A percentile compares a stretch with the other conserved stretches of the same genome.
phyloP scores from a whole-genome alignment of 2,888 invertebrate species.

The Melipona beecheii region DNA sequence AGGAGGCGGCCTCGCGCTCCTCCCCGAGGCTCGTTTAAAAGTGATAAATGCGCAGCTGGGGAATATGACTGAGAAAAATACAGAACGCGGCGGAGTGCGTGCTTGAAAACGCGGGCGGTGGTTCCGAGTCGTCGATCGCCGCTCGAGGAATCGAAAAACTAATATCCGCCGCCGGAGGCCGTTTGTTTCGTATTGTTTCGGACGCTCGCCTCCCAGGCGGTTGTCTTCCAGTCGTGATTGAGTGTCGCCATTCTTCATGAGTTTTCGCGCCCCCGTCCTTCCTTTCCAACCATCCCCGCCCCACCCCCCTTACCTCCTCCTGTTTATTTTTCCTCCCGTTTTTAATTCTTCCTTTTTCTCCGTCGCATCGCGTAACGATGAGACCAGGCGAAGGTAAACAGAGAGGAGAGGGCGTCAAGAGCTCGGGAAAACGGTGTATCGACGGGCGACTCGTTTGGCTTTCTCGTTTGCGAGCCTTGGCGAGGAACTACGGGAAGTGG shows the following conservation, averaged over 20 bases:
- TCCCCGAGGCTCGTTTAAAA: constrained; percentile 79
- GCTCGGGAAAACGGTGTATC: neutral
- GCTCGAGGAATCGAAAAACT: constrained; percentile 83
- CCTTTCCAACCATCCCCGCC: no score
- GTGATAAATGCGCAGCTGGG: constrained; percentile 82
- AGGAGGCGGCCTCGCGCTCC: neutral
- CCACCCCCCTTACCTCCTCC: no score
- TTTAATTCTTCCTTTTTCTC: constrained; percentile 9
- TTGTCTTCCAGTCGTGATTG: constrained; percentile 82
- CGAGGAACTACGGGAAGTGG: neutral
- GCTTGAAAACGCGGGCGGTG: constrained; percentile 39
- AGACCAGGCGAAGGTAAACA: constrained; percentile 25
- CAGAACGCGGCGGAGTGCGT: constrained; percentile 63
- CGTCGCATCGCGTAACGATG: constrained; percentile 59
- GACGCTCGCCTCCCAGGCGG: constrained; percentile 76
- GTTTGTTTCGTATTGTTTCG: constrained; percentile 84
- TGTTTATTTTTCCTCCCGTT: no score
- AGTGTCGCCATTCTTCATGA: constrained; percentile 83
- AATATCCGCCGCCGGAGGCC: constrained; percentile 83
- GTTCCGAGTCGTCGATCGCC: constrained; percentile 72
- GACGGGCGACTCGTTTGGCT: neutral
- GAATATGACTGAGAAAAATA: constrained; percentile 83
- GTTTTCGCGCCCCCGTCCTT: constrained; percentile 54
- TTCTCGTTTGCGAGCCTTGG: neutral
- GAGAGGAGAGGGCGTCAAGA: neutral